phyloP scores from a whole-genome alignment of 1,140 invertebrate species.

The Hylyphantes graminicola region DNA sequence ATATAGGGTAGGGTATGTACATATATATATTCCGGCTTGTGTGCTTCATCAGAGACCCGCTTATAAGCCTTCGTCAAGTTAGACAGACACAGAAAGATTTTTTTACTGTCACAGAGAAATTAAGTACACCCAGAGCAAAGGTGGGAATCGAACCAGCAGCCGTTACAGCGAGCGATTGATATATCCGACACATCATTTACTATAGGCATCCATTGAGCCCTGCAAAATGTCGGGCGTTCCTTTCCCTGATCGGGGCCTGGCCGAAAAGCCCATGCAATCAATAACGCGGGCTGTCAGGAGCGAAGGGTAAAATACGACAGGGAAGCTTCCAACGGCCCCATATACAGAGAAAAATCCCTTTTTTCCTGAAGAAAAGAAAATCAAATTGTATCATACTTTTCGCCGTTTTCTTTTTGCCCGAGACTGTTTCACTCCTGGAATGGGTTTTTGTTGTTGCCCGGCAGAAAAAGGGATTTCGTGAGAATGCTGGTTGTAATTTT shows the following conservation, averaged over 20 bases:
- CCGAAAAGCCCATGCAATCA: constrained; percentile 22
- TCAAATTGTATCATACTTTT: constrained; percentile 41
- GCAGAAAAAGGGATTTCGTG: no score
- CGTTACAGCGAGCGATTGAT: no score
- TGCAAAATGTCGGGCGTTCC: not conserved
- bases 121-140: no score
- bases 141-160: no score
- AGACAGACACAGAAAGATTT: no score
- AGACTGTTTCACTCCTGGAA: not conserved
- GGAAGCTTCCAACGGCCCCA: constrained; percentile 20
- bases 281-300: constrained; percentile 31
- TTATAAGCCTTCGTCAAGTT: no score
- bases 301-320: constrained; percentile 35
- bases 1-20: no score
- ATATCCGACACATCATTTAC: no score
- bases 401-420: not conserved
- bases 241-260: not conserved
- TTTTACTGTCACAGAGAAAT: no score
- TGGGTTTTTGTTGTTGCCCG: no score
- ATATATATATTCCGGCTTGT: no score
- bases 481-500: not conserved
- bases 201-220: constrained; percentile 14
- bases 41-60: no score
- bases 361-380: constrained; percentile 18
- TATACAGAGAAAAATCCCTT: constrained; percentile 25